phyloP scores from a whole-genome alignment of 2,888 invertebrate species.

The Argynnis bischoffii region DNA sequence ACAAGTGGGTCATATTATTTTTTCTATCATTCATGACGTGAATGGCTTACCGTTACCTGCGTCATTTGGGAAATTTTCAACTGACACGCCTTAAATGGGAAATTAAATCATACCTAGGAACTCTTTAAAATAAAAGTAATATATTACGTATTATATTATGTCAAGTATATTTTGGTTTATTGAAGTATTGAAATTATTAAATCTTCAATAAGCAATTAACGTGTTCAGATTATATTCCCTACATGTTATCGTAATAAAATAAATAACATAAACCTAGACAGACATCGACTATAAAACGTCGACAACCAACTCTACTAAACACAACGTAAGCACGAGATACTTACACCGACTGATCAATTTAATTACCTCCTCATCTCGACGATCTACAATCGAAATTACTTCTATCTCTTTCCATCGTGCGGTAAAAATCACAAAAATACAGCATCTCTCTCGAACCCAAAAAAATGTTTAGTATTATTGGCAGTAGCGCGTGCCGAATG shows the following conservation, averaged over 20 bases:
- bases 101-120: too few relatives aligned
- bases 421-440: slow-evolving; percentile 44
- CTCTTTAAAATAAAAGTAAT: too few relatives aligned
- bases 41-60: too few relatives aligned
- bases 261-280: neutral
- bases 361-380: slow-evolving; percentile 77
- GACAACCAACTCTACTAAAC: slow-evolving; percentile 53
- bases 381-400: slow-evolving; percentile 59
- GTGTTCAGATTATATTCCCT: neutral
- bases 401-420: slow-evolving; percentile 50
- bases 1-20: neutral
- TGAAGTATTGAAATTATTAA: too few relatives aligned
- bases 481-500: slow-evolving; percentile 74
- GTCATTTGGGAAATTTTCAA: too few relatives aligned
- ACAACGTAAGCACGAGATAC: slow-evolving; percentile 56
- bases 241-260: neutral
- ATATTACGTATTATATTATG: too few relatives aligned
- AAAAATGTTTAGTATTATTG: slow-evolving; percentile 60
- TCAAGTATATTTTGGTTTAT: too few relatives aligned
- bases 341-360: slow-evolving; percentile 76
- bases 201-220: too few relatives aligned
- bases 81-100: too few relatives aligned
- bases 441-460: slow-evolving; percentile 45
- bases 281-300: slow-evolving; percentile 28
- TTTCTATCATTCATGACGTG: too few relatives aligned